These are phyloP conservation scores for Tiliqua scincoides DNA, from an alignment of 2,113 vertebrate genomes.

Conservation along the genomic window DNA sequence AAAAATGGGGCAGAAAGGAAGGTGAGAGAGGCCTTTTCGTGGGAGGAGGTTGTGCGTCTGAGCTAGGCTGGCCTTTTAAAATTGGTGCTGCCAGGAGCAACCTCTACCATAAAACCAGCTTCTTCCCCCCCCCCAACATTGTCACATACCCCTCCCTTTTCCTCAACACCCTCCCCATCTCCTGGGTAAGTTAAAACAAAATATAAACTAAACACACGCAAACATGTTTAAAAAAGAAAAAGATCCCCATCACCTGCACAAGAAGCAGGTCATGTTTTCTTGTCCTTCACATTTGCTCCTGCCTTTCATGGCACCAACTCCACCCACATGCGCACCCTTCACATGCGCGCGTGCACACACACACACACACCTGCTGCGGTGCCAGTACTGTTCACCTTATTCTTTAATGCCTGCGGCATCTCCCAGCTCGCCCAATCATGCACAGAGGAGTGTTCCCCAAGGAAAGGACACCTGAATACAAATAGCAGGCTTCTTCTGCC, in stretches of 20 bases:
- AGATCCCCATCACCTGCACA: constrained; percentile 42
- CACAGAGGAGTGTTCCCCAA: constrained; percentile 34
- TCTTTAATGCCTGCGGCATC: constrained; percentile 45
- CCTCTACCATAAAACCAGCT: constrained; percentile 37
- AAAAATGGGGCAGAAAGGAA: constrained; percentile 35
- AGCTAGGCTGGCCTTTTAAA: constrained; percentile 29
- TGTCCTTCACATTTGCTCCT: constrained; percentile 48
- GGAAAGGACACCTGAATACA: constrained; percentile 55
- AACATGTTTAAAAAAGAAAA: constrained; percentile 44
- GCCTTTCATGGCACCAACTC: constrained; percentile 27
- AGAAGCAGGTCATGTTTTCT: constrained; percentile 53
- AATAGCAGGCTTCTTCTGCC: constrained; percentile 38
- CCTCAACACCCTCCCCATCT: constrained; percentile 60
- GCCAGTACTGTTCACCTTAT: not conserved
- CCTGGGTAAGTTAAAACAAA: constrained; percentile 59
- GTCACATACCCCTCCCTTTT: constrained; percentile 42
- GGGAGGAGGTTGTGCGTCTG: constrained; percentile 56
- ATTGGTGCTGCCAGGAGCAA: constrained; percentile 39
- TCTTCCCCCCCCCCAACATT: constrained; percentile 21
- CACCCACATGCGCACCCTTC: constrained; percentile 33
- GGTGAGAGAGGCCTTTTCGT: constrained; percentile 42
- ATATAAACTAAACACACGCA: constrained; percentile 57
- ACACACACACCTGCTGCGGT: not conserved
- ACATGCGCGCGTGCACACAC: not conserved
- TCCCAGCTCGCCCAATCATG: constrained; percentile 33